These are phyloP conservation scores for Drosophila recens DNA, from an alignment of 2,888 invertebrate species.

Conservation along the genomic window DNA sequence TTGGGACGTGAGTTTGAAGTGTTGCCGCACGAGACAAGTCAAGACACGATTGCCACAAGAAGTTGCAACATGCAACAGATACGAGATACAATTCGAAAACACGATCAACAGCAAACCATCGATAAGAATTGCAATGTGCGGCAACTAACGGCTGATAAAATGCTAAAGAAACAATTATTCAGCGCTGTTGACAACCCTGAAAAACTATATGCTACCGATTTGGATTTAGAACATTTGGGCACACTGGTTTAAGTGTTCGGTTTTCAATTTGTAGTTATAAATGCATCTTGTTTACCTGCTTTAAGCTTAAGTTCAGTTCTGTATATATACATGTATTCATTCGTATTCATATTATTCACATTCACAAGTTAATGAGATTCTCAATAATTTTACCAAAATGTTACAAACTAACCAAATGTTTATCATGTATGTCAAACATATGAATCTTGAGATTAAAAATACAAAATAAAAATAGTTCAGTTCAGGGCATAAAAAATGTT, in stretches of 20 bases:
- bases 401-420: conserved; percentile 43
- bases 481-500: conserved; percentile 2
- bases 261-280: not conserved
- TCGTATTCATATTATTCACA: conserved; percentile 9
- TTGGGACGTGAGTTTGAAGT: conserved; percentile 86
- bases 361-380: conserved; percentile 29
- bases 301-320: conserved; percentile 14
- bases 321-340: conserved; percentile 22
- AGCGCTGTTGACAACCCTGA: conserved; percentile 3
- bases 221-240: conserved; percentile 55
- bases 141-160: conserved; percentile 63
- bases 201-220: not conserved
- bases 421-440: conserved; percentile 37
- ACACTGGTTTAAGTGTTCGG: conserved; percentile 48
- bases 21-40: conserved; percentile 9
- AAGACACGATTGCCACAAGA: not conserved
- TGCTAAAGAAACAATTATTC: conserved; percentile 75
- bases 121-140: conserved; percentile 65
- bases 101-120: conserved; percentile 12
- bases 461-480: conserved; percentile 17
- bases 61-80: conserved; percentile 8
- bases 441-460: conserved; percentile 31
- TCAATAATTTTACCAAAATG: conserved; percentile 48
- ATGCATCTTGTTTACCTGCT: conserved; percentile 3
- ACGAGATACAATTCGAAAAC: conserved; percentile 8